Evolutionary conservation across 2,797 vertebrate species (phyloP).

Genomic region (Ateles fusciceps): DNA sequence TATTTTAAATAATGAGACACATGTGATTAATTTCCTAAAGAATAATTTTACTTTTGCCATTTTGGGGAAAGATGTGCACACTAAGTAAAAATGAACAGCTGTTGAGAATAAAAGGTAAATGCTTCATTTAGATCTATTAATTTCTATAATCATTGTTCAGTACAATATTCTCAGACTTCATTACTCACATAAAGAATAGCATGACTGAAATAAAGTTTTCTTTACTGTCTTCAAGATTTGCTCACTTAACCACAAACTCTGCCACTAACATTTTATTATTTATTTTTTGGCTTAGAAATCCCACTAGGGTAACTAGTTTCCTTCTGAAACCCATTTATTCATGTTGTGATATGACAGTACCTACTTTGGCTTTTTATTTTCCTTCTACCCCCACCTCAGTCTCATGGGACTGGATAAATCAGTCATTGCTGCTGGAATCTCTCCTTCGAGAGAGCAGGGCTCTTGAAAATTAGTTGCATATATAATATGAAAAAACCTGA

Average conservation of each 20-base stretch:
- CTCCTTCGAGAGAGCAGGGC: not conserved
- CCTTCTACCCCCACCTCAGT: not conserved
- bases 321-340: constrained; percentile 61
- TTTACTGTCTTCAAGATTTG: constrained; percentile 44
- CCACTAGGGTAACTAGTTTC: constrained; percentile 51
- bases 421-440: not conserved
- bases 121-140: constrained; percentile 72
- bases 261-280: constrained; percentile 44
- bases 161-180: constrained; percentile 56
- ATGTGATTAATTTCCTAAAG: constrained; percentile 59
- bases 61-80: constrained; percentile 62
- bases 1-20: too few species aligned
- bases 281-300: constrained; percentile 19
- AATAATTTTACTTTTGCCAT: constrained; percentile 67
- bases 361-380: not conserved
- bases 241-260: constrained; percentile 23
- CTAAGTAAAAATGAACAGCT: constrained; percentile 56
- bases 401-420: not conserved
- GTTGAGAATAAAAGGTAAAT: constrained; percentile 66
- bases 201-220: constrained; percentile 46
- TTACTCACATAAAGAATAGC: constrained; percentile 70
- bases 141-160: constrained; percentile 62
- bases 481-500: not conserved
- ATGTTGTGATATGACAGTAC: not conserved
- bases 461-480: not conserved